Base-by-base conservation (phyloP, 2,797 vertebrate genomes). In the Spea hammondii region DNA sequence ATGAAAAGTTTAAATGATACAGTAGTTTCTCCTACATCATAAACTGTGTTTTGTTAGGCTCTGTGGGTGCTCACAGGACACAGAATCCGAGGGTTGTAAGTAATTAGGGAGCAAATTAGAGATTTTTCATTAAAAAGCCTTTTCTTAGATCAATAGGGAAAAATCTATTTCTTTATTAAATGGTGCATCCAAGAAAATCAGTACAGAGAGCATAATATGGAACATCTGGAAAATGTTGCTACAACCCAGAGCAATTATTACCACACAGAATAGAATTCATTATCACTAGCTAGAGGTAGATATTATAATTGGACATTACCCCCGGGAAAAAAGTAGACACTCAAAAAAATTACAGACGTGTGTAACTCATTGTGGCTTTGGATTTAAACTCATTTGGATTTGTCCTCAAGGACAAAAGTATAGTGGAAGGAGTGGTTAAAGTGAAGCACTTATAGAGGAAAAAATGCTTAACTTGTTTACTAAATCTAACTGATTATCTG, bases 241-340 rank as follows among this genome's bases (percentile, higher is more conserved):
- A 79, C 5, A 84, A 82, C 84, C 78, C 44, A 53, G 72, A 81
- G 84, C 81, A 82, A 50, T 14, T 46, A 50, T 14, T 46, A 76
- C 77, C 67, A 55, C 72, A 74, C 79, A 79, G 82, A 64, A 80
- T 53, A 60, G 70, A 74, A 14, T 79, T 88, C 78, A 83, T 84
- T 65, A 68, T 78, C 66, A 50, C 67, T 54, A 79, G 62, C 75
- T 80, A 74, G 73, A 86, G 75, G 64, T 57, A 60, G 32, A 72
- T 72, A 48, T 62, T 76, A 70, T 83, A 85, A 86, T 86, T 74
- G 83, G 76, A 69, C 50, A 60, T 10, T 64, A 83, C 77, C 82
- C 84, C 49, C 11, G 11, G 76, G 83, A 72, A 79, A 79, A 80
- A 55, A 44, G 60, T 0, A 83, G 57, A 7, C 0, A 46, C 45